These are phyloP conservation scores for Drosophila ficusphila DNA, from an alignment of 1,140 invertebrate species.

Conservation along the genomic window DNA sequence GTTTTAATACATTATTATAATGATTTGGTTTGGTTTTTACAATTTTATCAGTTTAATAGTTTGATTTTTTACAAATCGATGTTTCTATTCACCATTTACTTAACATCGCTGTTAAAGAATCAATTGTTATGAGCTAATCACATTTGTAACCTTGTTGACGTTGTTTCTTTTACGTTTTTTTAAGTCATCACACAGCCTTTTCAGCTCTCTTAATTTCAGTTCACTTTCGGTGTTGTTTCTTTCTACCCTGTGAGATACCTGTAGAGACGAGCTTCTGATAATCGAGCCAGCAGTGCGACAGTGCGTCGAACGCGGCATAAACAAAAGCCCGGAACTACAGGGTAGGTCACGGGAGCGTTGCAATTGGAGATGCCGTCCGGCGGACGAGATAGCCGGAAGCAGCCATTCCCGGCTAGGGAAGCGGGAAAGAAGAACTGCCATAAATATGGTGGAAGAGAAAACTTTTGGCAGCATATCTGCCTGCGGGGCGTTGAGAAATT, in stretches of 20 bases:
- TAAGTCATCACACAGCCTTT: no score
- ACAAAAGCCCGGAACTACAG: constrained; percentile 99
- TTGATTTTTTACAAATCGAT: no score
- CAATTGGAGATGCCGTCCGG: constrained; percentile 11
- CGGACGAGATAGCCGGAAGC: constrained; percentile 33
- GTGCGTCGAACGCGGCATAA: constrained; percentile 88
- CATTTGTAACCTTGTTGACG: no score
- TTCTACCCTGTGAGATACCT: constrained; percentile 96
- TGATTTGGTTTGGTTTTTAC: no score
- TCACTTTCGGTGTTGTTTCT: constrained; percentile 53
- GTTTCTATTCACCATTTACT: no score
- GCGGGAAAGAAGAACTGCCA: constrained; percentile 58
- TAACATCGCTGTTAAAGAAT: no score
- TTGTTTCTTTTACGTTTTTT: no score
- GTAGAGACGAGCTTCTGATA: constrained; percentile 99
- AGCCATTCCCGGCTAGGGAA: constrained; percentile 18
- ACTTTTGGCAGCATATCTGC: constrained; percentile 58
- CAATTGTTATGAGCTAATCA: no score
- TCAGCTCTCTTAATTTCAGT: not conserved
- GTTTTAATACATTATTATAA: no score
- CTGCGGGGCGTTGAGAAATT: constrained; percentile 56
- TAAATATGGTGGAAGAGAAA: constrained; percentile 64
- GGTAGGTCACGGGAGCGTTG: constrained; percentile 97
- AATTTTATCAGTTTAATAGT: no score
- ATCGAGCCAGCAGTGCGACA: constrained; percentile 84